These are phyloP conservation scores for Theristicus caerulescens DNA, from an alignment of 2,113 vertebrate genomes.

Conservation along the genomic window DNA sequence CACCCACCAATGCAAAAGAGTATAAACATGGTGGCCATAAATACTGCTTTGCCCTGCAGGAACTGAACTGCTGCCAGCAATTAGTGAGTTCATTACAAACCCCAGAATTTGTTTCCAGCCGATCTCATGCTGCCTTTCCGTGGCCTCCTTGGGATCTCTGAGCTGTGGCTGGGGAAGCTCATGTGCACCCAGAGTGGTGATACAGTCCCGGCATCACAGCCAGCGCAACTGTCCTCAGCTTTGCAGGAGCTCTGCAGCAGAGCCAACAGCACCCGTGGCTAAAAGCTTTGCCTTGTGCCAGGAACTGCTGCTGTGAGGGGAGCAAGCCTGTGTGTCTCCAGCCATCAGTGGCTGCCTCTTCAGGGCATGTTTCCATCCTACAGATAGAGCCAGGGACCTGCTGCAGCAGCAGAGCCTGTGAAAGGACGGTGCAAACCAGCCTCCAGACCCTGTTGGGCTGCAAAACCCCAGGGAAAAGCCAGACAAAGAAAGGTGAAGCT, in stretches of 20 bases:
- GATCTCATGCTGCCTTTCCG: background rate
- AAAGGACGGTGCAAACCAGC: background rate
- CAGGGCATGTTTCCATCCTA: background rate
- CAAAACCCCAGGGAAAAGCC: background rate
- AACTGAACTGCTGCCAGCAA: background rate
- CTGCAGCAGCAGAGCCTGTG: background rate
- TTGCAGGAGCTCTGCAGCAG: background rate
- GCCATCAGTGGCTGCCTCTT: too few relatives aligned
- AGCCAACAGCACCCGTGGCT: background rate
- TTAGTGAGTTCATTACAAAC: background rate
- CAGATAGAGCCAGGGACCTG: background rate
- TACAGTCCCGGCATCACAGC: background rate
- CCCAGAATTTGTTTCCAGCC: background rate
- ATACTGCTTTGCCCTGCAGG: background rate
- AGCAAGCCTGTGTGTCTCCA: background rate
- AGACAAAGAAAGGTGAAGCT: background rate
- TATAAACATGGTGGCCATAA: background rate
- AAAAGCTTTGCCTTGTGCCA: background rate
- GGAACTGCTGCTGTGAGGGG: background rate
- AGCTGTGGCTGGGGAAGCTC: background rate
- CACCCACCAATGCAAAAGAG: background rate
- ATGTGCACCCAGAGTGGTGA: too few relatives aligned
- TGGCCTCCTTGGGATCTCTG: background rate
- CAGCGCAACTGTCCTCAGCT: background rate
- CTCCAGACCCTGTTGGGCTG: background rate